Evolutionary conservation across 1,140 invertebrate genomes (phyloP), one percentile per base, ranked within the genome.

Genomic region (Tetramorium simillimum): DNA sequence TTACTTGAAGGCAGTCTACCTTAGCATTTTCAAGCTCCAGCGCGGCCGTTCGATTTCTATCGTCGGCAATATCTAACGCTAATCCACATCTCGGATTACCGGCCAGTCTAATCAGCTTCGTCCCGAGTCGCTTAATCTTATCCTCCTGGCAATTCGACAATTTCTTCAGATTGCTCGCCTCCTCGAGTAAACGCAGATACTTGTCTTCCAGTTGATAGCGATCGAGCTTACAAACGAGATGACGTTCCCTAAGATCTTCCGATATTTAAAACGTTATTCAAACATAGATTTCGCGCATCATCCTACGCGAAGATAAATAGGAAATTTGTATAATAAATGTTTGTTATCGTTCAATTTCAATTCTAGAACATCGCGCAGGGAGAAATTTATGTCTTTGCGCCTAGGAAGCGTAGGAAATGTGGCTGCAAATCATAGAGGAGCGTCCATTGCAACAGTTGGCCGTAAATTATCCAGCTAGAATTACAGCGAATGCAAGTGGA

Each of bases 201-300:
- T 92, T 94, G 80, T 95, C 95, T 58, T 95, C 95, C 10, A 95
- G 84, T 9, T 95, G 86, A 53, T 93, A 94, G 53, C 95, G 94
- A 88, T 95, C 94, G 21, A 95, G 89, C 75, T 93, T 95, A 76
- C 91, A 90, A 12, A 95, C 93, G 0, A 92, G 67, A 49, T 93
- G 93, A 51, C 95, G 94, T 28, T 95, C 95, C 86, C 94, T 94
- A 80, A 88, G 92, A 93, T 95, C 94, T 94, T 89, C 46, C 86
- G 12, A 75, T 65, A 82, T 46, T 60, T 37, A 51, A 67, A 80
- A 80, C 16, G 2, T 81, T 70, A 81, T 24, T 37, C 14, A 46
- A 12, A 56, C 10, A 24, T 10, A 6, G 1, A 53, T 46, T 2
- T 21, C 21, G 24, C 10, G 46, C 10, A 46, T 40, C 7, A 10